These are phyloP conservation scores for Ctenosaura bakeri DNA, from an alignment of 2,797 vertebrate species.

Conservation along the genomic window DNA sequence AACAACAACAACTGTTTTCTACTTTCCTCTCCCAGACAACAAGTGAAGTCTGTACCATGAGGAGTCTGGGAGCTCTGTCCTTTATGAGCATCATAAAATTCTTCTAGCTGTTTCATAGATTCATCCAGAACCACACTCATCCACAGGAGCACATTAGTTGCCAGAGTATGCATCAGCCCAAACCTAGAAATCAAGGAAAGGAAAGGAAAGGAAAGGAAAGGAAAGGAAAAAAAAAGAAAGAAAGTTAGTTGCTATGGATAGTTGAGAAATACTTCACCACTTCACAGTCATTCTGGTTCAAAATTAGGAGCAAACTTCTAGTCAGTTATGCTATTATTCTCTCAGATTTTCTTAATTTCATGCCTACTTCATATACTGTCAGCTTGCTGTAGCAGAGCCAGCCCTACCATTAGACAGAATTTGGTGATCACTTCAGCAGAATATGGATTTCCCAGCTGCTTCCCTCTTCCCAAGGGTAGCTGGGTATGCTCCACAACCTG, in stretches of 20 bases:
- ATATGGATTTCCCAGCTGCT: background rate
- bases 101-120: constrained; percentile 81
- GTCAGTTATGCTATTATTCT: background rate
- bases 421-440: background rate
- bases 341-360: background rate
- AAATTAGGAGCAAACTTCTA: background rate
- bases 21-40: background rate
- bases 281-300: background rate
- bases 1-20: background rate
- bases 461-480: background rate
- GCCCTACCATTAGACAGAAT: background rate
- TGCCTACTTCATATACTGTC: background rate
- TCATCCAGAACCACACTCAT: constrained; percentile 85
- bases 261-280: background rate
- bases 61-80: constrained; percentile 27
- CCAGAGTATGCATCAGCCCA: constrained; percentile 85
- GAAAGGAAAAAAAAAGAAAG: background rate
- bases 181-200: constrained; percentile 73
- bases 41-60: constrained; percentile 34
- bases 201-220: background rate
- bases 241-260: no score
- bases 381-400: background rate
- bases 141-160: constrained; percentile 86
- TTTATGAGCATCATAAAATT: constrained; percentile 54
- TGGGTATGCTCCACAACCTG: background rate